These are phyloP conservation scores for Lepus americanus DNA, from an alignment of 2,113 vertebrate species.

Conservation along the genomic window DNA sequence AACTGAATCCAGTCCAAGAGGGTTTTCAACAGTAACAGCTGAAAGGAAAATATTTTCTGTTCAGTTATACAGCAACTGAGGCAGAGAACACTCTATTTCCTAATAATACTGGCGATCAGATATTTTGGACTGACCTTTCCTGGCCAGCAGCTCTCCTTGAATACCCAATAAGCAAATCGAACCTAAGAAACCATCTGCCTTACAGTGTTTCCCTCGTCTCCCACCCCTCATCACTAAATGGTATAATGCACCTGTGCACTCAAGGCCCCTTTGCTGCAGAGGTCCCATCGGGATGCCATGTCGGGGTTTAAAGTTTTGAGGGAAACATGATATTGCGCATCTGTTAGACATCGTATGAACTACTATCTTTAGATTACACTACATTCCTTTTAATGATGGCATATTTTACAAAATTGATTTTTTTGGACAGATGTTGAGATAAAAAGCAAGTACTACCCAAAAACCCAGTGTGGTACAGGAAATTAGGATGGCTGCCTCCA, in stretches of 20 bases:
- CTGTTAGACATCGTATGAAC: background rate
- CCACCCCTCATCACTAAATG: rapidly evolving
- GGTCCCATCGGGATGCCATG: background rate
- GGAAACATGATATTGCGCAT: background rate
- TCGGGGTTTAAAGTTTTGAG: background rate
- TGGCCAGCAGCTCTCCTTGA: background rate
- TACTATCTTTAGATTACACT: background rate
- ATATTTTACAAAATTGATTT: slow-evolving; percentile 16
- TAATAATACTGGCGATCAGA: background rate
- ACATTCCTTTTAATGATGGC: background rate
- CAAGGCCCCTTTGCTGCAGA: background rate
- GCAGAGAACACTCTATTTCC: background rate
- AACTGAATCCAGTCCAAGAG: slow-evolving; percentile 5
- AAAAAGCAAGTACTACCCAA: background rate
- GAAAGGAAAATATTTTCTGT: slow-evolving; percentile 57
- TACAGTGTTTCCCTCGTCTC: background rate
- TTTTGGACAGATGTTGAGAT: background rate
- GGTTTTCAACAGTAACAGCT: slow-evolving; percentile 35
- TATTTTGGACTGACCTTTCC: background rate
- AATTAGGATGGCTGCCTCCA: background rate
- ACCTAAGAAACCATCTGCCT: background rate
- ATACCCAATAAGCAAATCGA: background rate
- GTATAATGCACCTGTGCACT: background rate
- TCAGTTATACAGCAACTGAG: slow-evolving; percentile 31
- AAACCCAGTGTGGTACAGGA: background rate